Conservation (phyloP, 2,797 vertebrate genomes). For the Anguilla megastoma region DNA sequence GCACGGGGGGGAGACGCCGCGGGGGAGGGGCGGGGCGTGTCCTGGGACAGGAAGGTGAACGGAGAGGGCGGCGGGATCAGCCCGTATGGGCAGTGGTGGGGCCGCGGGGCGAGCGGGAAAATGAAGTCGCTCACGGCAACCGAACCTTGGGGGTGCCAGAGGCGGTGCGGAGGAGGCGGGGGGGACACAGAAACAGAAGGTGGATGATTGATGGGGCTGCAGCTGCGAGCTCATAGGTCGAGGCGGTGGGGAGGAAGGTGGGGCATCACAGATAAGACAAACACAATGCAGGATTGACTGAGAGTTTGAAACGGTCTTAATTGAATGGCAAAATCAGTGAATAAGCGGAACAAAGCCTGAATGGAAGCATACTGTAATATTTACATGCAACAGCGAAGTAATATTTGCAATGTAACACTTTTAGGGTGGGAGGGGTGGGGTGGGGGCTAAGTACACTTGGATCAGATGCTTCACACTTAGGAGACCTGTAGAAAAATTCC, state of each 20-base stretch:
- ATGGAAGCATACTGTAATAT: background rate
- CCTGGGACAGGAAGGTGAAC: constrained; percentile 74
- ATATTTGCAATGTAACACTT: background rate
- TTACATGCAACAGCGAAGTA: background rate
- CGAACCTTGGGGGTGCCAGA: constrained; percentile 73
- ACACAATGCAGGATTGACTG: background rate
- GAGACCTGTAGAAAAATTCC: background rate
- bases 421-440: background rate
- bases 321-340: background rate
- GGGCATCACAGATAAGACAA: background rate
- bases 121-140: constrained; percentile 84
- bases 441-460: background rate
- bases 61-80: constrained; percentile 72
- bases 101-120: constrained; percentile 73
- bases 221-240: background rate
- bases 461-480: background rate
- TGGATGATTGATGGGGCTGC: constrained; percentile 29
- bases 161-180: constrained; percentile 34
- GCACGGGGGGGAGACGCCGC: constrained; percentile 65
- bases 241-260: background rate
- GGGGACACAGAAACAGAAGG: constrained; percentile 48
- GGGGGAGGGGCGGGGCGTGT: constrained; percentile 69
- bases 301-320: background rate
- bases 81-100: constrained; percentile 77
- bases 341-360: background rate